phyloP scores from a whole-genome alignment of 2,797 vertebrate genomes.

The Aeoliscus strigatus region DNA sequence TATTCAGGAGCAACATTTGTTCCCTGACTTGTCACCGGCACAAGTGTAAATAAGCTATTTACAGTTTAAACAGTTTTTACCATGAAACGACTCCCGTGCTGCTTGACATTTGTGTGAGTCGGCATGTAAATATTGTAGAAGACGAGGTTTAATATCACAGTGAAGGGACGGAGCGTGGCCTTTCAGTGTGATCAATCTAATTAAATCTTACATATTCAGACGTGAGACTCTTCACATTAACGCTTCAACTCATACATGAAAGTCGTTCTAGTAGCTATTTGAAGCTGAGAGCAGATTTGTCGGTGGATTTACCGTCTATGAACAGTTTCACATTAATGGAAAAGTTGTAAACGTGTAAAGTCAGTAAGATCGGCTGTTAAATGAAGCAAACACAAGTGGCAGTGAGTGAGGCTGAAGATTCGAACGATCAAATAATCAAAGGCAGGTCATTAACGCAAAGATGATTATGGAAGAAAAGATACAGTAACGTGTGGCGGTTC shows the following conservation, averaged over 20 bases:
- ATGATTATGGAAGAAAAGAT: too few species aligned
- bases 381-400: too few species aligned
- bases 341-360: too few species aligned
- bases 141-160: conserved; percentile 14
- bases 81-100: conserved; percentile 50
- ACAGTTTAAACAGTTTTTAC: conserved; percentile 56
- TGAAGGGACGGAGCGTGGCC: conserved; percentile 4
- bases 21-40: conserved; percentile 29
- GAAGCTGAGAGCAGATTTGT: background rate
- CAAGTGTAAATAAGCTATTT: conserved; percentile 60
- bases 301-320: conserved; percentile 9
- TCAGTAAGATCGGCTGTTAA: too few species aligned
- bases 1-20: conserved; percentile 66
- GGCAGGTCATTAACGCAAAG: too few species aligned
- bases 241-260: background rate
- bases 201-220: background rate
- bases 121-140: too few species aligned
- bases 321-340: too few species aligned
- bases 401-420: too few species aligned
- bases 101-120: conserved; percentile 52
- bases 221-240: background rate
- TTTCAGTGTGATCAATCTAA: conserved; percentile 2
- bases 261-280: background rate
- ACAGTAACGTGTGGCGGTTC: too few species aligned
- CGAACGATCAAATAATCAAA: too few species aligned